phyloP scores from a whole-genome alignment of 2,113 vertebrate genomes.

The Perccottus glenii region DNA sequence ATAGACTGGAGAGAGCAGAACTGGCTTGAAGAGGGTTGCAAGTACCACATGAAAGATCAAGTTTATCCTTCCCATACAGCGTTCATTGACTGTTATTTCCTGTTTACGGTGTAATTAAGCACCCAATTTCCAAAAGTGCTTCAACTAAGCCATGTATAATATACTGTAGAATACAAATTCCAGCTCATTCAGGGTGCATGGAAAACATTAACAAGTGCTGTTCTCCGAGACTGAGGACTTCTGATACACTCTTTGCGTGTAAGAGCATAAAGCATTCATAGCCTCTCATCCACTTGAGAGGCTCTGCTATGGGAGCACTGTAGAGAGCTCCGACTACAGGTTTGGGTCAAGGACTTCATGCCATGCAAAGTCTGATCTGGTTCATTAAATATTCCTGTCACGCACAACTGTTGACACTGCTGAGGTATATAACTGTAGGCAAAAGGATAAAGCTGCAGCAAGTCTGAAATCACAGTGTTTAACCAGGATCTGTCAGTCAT shows the following conservation, averaged over 20 bases:
- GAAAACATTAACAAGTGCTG: constrained; percentile 29
- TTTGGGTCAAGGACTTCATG: constrained; percentile 55
- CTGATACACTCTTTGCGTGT: constrained; percentile 23
- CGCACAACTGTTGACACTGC: constrained; percentile 18
- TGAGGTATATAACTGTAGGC: constrained; percentile 52
- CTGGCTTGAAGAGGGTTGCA: constrained; percentile 24
- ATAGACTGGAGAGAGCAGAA: constrained; percentile 34
- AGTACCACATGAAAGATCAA: constrained; percentile 27
- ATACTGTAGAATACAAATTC: constrained; percentile 16
- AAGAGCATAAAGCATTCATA: constrained; percentile 37
- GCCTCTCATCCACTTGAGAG: constrained; percentile 39
- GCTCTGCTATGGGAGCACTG: constrained; percentile 3
- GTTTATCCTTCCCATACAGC: constrained; percentile 24
- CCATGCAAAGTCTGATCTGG: constrained; percentile 45
- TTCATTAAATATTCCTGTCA: constrained; percentile 49
- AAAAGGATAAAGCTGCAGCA: constrained; percentile 45
- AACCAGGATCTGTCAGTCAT: constrained; percentile 57
- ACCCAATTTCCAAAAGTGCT: constrained; percentile 11
- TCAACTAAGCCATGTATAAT: neutral
- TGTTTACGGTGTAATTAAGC: constrained; percentile 41
- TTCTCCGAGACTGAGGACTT: constrained; percentile 26
- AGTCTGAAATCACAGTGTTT: constrained; percentile 43
- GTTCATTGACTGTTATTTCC: constrained; percentile 19
- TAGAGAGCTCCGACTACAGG: constrained; percentile 33
- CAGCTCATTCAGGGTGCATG: neutral